phyloP scores from a whole-genome alignment of 2,113 vertebrate species.

The Picathartes gymnocephalus region DNA sequence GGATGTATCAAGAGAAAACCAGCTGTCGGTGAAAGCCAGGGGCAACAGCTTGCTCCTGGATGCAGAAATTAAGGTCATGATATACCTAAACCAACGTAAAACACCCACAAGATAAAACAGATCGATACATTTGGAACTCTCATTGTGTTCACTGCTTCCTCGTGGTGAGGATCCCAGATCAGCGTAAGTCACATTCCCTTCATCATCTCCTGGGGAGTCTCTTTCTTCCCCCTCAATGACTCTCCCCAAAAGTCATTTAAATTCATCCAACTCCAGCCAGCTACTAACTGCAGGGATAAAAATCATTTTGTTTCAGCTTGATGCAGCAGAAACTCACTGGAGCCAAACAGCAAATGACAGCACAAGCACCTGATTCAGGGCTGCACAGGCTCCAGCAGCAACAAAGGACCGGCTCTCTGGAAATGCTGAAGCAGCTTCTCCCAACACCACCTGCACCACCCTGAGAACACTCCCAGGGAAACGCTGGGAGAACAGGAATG shows the following conservation, averaged over 20 bases:
- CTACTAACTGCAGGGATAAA: constrained; percentile 38
- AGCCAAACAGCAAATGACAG: constrained; percentile 44
- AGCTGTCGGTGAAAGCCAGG: background rate
- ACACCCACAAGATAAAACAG: background rate
- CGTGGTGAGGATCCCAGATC: background rate
- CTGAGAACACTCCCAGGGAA: background rate
- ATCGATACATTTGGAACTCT: background rate
- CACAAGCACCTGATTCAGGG: constrained; percentile 23
- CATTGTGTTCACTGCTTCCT: background rate
- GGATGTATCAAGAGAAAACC: constrained; percentile 7
- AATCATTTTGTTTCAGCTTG: constrained; percentile 47
- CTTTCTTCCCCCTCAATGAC: background rate
- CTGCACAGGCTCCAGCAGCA: background rate
- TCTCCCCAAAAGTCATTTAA: constrained; percentile 27
- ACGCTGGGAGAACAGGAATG: accelerated
- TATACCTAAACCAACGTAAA: background rate
- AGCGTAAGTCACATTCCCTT: background rate
- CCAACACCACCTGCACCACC: background rate
- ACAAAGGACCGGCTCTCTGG: background rate
- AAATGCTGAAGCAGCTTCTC: background rate
- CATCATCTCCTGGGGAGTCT: background rate
- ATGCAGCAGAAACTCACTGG: constrained; percentile 4
- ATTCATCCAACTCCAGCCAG: constrained; percentile 21
- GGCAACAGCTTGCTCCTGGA: background rate
- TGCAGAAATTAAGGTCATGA: background rate